A percentile compares a stretch with the other conserved stretches of the same genome.
Conservation (phyloP, 2,797 vertebrate genomes). For the Melanotaenia maccullochi region DNA sequence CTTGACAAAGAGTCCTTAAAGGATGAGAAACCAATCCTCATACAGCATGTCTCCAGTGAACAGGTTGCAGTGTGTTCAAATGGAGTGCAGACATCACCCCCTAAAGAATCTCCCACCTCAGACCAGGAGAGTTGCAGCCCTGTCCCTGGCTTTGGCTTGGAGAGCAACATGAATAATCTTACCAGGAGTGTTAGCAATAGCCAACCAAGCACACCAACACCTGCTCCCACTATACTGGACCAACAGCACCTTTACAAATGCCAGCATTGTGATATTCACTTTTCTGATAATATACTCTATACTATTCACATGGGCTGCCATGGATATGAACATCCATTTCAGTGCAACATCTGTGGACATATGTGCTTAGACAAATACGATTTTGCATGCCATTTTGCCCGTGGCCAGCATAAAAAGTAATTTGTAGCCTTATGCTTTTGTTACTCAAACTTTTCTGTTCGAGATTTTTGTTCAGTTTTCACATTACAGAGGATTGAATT, state of each 20-base stretch:
- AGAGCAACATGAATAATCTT: slow-evolving; percentile 79
- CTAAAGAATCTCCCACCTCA: slow-evolving; percentile 81
- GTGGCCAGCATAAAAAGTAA: slow-evolving; percentile 95
- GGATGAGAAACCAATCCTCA: slow-evolving; percentile 93
- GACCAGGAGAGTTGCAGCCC: slow-evolving; percentile 87
- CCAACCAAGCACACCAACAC: slow-evolving; percentile 88
- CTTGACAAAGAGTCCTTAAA: slow-evolving; percentile 87
- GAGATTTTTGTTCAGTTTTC: neutral
- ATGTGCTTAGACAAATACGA: slow-evolving; percentile 95
- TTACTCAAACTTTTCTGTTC: neutral
- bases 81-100: slow-evolving; percentile 84
- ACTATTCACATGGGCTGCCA: slow-evolving; percentile 99
- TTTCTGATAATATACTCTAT: slow-evolving; percentile 95
- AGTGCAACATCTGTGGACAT: slow-evolving; percentile 97
- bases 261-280: slow-evolving; percentile 96
- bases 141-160: slow-evolving; percentile 85
- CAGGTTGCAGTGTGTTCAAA: slow-evolving; percentile 80
- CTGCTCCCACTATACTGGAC: slow-evolving; percentile 76
- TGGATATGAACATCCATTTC: slow-evolving; percentile 94
- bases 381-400: slow-evolving; percentile 97
- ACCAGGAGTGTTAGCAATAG: slow-evolving; percentile 90
- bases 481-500: neutral
- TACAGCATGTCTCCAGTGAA: slow-evolving; percentile 85
- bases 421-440: neutral
- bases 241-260: slow-evolving; percentile 91